Percentiles rank a stretch among this genome's conserved stretches.
Evolutionary conservation across 2,113 vertebrate genomes (phyloP).

Genomic region (Onychostruthus taczanowskii): DNA sequence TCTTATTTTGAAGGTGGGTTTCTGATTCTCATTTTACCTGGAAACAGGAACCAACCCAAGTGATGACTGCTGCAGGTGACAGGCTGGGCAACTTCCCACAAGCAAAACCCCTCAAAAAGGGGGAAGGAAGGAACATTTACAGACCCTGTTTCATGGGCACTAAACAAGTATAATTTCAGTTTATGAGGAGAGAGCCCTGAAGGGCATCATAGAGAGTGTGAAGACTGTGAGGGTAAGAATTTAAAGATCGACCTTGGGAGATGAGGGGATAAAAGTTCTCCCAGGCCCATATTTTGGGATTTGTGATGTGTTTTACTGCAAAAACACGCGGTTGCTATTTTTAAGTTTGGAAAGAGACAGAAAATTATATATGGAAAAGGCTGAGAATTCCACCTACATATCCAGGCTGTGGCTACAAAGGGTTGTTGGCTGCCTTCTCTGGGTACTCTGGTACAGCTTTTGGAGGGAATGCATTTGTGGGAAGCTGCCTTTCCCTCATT

Average conservation of each 20-base stretch:
- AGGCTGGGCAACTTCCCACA: not conserved
- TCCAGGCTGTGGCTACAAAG: not conserved
- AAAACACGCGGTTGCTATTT: not conserved
- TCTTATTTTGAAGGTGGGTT: not conserved
- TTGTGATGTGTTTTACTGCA: not conserved
- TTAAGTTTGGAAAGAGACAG: not conserved
- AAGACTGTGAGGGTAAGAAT: not conserved
- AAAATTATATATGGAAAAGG: not conserved
- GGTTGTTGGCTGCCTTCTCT: not conserved
- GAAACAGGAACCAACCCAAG: rapidly evolving
- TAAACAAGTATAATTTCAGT: not conserved
- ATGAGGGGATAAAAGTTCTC: not conserved
- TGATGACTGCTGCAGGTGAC: not conserved
- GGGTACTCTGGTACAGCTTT: not conserved
- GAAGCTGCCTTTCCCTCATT: not conserved
- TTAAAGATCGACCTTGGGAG: not conserved
- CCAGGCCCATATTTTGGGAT: not conserved
- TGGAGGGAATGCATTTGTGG: not conserved
- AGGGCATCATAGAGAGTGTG: rapidly evolving
- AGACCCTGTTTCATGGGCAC: not conserved
- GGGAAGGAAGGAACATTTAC: not conserved
- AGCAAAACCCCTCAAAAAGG: not conserved
- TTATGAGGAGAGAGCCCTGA: not conserved
- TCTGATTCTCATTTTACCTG: not conserved
- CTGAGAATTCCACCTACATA: not conserved